Base-by-base conservation (phyloP, 2,113 vertebrate species). In the Lasiurus cinereus region DNA sequence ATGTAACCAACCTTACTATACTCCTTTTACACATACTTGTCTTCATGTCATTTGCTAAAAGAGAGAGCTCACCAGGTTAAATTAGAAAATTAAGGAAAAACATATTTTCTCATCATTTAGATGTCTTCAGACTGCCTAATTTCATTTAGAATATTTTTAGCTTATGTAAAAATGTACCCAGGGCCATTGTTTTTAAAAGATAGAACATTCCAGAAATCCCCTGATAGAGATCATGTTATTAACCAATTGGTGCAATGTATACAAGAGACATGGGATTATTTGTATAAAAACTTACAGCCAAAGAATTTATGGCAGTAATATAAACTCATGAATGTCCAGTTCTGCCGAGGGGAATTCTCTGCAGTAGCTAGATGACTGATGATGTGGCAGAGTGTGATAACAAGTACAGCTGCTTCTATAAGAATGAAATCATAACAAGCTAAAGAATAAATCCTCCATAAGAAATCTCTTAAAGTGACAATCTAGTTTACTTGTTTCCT, bases 301-400 rank as follows among this genome's bases (percentile, higher is more conserved):
- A 97, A 97, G 98, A 99, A 99, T 99, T 99, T 99, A 99, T 99
- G 98, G 97, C 97, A 95, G 97, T 98, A 98, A 99, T 98, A 98
- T 98, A 99, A 99, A 98, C 98, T 98, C 96, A 97, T 96, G 98
- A 98, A 98, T 98, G 98, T 99, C 97, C 96, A 96, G 97, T 96
- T 96, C 98, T 98, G 97, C 97, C 96, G 91, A 94, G 95, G 96
- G 97, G 97, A 98, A 98, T 97, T 97, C 96, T 98, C 95, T 96
- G 98, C 97, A 98, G 98, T 99, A 98, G 98, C 98, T 77, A 11
- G 93, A 98, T 99, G 98, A 99, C 98, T 98, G 98, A 99, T 99
- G 98, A 99, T 98, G 98, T 99, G 98, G 98, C 98, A 98, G 98
- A 98, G 96, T 96, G 97, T 84, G 98, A 98, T 98, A 98, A 97